phyloP scores from a whole-genome alignment of 1,140 invertebrate species.

The Nixonia krombeini region DNA sequence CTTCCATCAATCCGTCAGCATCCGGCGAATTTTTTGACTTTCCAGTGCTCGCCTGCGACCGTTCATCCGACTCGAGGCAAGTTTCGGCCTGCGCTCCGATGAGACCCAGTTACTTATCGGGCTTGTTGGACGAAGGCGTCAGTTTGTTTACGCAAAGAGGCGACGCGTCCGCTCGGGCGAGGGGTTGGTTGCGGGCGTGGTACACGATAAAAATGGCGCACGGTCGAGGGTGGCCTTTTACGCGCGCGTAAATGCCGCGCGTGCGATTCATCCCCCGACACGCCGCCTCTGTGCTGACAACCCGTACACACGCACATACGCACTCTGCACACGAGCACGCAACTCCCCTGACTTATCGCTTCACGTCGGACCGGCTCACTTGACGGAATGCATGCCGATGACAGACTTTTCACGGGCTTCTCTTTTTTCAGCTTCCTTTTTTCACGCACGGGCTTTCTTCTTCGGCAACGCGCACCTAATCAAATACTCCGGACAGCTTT shows the following conservation, averaged over 20 bases:
- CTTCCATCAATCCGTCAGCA: neutral
- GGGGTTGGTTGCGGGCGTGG: slow-evolving; percentile 32
- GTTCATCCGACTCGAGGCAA: no score
- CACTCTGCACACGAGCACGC: slow-evolving; percentile 10
- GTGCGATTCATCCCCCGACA: slow-evolving; percentile 33
- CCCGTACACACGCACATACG: slow-evolving; percentile 33
- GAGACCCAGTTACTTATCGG: no score
- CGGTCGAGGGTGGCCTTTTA: slow-evolving; percentile 33
- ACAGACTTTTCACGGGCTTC: slow-evolving; percentile 43
- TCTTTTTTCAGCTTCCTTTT: slow-evolving; percentile 10
- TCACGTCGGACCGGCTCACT: slow-evolving; percentile 20
- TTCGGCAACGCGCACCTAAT: slow-evolving; percentile 22
- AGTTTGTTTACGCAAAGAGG: neutral
- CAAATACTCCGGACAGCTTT: slow-evolving; percentile 12
- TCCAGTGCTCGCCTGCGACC: no score
- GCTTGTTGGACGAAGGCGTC: no score
- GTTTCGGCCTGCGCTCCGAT: no score
- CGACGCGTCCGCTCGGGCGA: neutral
- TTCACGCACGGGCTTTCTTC: slow-evolving; percentile 20
- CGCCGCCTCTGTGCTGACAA: slow-evolving; percentile 19
- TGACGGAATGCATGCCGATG: slow-evolving; percentile 38
- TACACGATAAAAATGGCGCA: slow-evolving; percentile 34
- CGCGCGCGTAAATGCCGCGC: slow-evolving; percentile 37
- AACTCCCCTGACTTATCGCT: slow-evolving; percentile 15
- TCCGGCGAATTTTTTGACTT: no score